Percentiles rank a stretch among this genome's conserved stretches.
phyloP scores from a whole-genome alignment of 2,113 vertebrate genomes.

The Macquaria ambigua region DNA sequence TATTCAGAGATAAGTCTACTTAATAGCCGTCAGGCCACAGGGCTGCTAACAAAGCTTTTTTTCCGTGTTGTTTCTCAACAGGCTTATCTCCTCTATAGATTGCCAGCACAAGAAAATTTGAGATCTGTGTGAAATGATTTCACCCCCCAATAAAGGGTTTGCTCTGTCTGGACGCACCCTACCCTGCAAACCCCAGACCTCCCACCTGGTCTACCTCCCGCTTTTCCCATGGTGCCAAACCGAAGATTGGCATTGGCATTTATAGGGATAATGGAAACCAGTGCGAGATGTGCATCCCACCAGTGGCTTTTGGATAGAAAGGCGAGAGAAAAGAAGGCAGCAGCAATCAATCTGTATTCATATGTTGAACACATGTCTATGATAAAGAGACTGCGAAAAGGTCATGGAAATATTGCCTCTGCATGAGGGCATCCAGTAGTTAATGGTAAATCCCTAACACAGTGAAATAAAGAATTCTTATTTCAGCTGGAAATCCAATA shows the following conservation, averaged over 20 bases:
- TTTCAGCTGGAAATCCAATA: constrained; percentile 22
- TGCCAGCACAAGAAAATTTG: constrained; percentile 34
- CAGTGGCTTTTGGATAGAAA: constrained; percentile 44
- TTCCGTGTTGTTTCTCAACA: constrained; percentile 29
- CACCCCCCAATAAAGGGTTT: constrained; percentile 56
- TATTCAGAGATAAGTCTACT: constrained; percentile 45
- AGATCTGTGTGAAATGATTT: constrained; percentile 65
- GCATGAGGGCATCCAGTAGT: too few species aligned
- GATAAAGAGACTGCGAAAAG: constrained; percentile 62
- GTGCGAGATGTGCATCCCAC: constrained; percentile 65
- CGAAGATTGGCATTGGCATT: constrained; percentile 71
- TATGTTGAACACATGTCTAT: constrained; percentile 48
- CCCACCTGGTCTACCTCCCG: constrained; percentile 27
- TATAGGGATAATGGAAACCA: constrained; percentile 76
- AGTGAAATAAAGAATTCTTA: not conserved
- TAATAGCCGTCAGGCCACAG: constrained; percentile 25
- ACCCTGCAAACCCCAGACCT: not conserved
- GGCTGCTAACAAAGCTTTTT: not conserved
- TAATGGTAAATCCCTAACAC: constrained; percentile 2
- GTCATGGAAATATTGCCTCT: constrained; percentile 18
- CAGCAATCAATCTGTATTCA: constrained; percentile 64
- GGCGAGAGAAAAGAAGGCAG: constrained; percentile 42
- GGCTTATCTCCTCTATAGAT: constrained; percentile 26
- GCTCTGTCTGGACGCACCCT: constrained; percentile 27
- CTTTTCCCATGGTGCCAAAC: constrained; percentile 45